Conservation (phyloP, 2,797 vertebrate genomes). For the Pangasius krempfi region DNA sequence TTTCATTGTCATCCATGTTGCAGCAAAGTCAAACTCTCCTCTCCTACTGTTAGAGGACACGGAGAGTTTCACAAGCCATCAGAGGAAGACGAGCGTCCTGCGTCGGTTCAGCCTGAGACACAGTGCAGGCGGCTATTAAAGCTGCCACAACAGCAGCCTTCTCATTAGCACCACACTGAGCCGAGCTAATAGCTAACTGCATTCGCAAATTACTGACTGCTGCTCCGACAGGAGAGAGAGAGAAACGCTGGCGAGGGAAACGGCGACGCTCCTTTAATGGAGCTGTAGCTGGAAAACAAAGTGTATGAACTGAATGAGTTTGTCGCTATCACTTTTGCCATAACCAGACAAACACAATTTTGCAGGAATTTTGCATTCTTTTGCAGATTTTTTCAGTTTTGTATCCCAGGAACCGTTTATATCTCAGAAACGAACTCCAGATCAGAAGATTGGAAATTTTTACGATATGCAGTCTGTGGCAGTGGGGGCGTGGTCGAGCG, state of each 20-base stretch:
- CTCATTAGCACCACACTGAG: constrained; percentile 77
- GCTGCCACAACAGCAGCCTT: constrained; percentile 59
- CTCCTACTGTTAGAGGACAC: constrained; percentile 71
- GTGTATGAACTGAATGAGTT: background rate
- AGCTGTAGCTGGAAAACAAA: background rate
- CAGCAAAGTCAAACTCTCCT: constrained; percentile 56
- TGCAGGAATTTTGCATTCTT: background rate
- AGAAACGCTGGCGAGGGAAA: constrained; percentile 3
- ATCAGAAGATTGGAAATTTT: background rate
- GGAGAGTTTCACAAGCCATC: constrained; percentile 66
- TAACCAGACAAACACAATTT: background rate
- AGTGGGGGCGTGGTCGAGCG: too few species aligned
- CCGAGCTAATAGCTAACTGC: constrained; percentile 72
- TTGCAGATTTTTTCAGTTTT: background rate
- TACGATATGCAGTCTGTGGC: background rate
- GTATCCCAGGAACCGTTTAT: background rate
- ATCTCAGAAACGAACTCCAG: too few species aligned
- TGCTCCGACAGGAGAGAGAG: constrained; percentile 54
- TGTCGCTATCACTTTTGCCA: background rate
- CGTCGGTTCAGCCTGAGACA: constrained; percentile 46
- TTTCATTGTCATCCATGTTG: constrained; percentile 41
- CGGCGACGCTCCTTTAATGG: background rate
- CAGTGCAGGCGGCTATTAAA: constrained; percentile 70
- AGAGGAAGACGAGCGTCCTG: constrained; percentile 64
- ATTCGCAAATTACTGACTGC: constrained; percentile 66